Evolutionary conservation across 2,888 invertebrate species (phyloP).

Genomic region (Nephrocerus scutellatus): DNA sequence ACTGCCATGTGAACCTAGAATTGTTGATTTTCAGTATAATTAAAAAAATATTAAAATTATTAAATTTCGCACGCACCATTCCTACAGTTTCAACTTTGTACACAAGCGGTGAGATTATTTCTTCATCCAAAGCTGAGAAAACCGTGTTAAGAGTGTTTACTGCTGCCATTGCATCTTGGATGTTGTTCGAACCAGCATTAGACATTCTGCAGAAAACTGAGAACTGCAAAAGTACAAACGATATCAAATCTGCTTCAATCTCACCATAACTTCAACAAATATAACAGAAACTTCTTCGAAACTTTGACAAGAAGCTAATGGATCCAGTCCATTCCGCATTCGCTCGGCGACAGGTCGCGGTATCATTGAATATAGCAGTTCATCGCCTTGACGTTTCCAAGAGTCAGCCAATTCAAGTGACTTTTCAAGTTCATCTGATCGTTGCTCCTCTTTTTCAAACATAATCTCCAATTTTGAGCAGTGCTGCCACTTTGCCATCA

Average conservation of each 20-base stretch:
- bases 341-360: constrained; percentile 78
- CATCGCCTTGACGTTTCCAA: constrained; percentile 81
- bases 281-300: constrained; percentile 48
- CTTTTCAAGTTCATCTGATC: constrained; percentile 70
- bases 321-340: constrained; percentile 66
- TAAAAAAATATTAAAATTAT: too few species aligned
- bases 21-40: too few species aligned
- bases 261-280: constrained; percentile 41
- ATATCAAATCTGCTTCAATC: background rate
- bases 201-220: constrained; percentile 13
- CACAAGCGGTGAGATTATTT: constrained; percentile 76
- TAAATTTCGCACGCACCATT: constrained; percentile 76
- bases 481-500: constrained; percentile 79
- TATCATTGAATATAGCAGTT: constrained; percentile 86
- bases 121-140: constrained; percentile 75
- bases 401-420: constrained; percentile 70
- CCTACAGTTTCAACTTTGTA: constrained; percentile 94
- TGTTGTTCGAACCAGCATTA: constrained; percentile 35
- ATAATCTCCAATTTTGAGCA: constrained; percentile 71
- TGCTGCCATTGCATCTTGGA: constrained; percentile 64
- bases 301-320: constrained; percentile 72
- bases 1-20: constrained; percentile 79
- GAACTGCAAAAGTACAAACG: background rate
- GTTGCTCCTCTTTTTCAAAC: constrained; percentile 74
- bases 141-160: constrained; percentile 80